Evolutionary conservation across 2,888 invertebrate genomes (phyloP), one percentile per base, ranked within the genome.

Genomic region (Tipula vernalis): DNA sequence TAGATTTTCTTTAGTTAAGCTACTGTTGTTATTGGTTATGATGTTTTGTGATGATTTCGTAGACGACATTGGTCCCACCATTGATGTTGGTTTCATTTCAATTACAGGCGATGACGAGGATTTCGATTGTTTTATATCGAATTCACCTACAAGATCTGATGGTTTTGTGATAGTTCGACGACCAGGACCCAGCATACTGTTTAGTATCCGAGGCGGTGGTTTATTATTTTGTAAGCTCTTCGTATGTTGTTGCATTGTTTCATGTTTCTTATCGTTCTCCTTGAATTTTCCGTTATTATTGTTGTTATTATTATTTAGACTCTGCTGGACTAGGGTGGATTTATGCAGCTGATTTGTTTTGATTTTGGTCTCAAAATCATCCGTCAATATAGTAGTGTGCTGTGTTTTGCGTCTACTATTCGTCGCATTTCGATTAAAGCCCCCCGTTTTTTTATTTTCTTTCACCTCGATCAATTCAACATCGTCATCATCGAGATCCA

Each of bases 151-250:
- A 12, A 44, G 36, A 3, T 42, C 86, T 3, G 42, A 47, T 44
- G 47, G 86, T 36, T 47, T 47, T 44, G 36, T 90, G 51, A 90
- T 91, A 5, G 36, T 12, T 0, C 71, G 71, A 39, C 84, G 84
- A 42, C 90, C 90, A n/a, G 39, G 84, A 42, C 90, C 90, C 86
- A 91, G 90, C 41, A 91, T 89, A 3, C 90, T 89, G 87, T 91
- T 91, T 5, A 91, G 89, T 87, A 91, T 91, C 13, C 91, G 89
- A 3, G 91, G 91, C 0, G 84, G 39, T 39, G 36, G 39, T 15
- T 84, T 84, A 39, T n/a, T 41, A 84, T n/a, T 39, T 41, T 39
- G 36, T 83, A 36, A 5, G 28, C 15, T 84, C 15, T 84, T 84
- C 5, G 84, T 1, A n/a, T 84, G 84, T 36, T 12, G 36, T 39